Evolutionary conservation across 2,113 vertebrate species (phyloP).

Genomic region (Leucosticte australis): DNA sequence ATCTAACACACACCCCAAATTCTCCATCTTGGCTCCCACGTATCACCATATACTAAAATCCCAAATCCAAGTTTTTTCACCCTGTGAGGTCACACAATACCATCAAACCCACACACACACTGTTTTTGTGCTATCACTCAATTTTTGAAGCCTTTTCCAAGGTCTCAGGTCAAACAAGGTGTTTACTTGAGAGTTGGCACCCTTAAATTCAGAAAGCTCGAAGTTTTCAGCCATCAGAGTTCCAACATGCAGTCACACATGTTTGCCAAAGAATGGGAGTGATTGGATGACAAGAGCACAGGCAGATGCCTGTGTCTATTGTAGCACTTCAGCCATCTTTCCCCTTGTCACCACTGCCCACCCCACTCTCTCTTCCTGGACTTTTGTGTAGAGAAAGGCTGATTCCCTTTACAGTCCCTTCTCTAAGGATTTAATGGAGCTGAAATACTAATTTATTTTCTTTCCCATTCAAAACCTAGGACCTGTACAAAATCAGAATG

Average conservation of each 20-base stretch:
- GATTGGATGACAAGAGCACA: neutral
- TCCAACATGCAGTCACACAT: neutral
- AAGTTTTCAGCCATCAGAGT: neutral
- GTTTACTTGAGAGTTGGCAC: neutral
- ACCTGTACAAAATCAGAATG: neutral
- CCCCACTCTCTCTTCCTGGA: neutral
- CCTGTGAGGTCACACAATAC: neutral
- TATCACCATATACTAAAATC: neutral
- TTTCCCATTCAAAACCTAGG: neutral
- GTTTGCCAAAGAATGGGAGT: neutral
- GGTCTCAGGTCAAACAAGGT: neutral
- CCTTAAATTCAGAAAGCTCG: neutral
- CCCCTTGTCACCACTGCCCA: too few species aligned
- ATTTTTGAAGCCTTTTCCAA: neutral
- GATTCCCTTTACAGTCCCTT: neutral
- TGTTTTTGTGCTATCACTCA: neutral
- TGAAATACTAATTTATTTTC: neutral
- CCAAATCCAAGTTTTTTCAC: neutral
- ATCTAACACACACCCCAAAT: neutral
- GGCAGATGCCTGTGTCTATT: rapidly evolving
- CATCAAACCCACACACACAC: neutral
- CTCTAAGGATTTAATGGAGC: neutral
- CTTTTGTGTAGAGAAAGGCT: neutral
- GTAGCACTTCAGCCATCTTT: neutral
- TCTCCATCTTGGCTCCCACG: neutral